Percentiles rank a stretch among this genome's conserved stretches.
phyloP scores from a whole-genome alignment of 2,797 vertebrate genomes.

The Coluber constrictor region DNA sequence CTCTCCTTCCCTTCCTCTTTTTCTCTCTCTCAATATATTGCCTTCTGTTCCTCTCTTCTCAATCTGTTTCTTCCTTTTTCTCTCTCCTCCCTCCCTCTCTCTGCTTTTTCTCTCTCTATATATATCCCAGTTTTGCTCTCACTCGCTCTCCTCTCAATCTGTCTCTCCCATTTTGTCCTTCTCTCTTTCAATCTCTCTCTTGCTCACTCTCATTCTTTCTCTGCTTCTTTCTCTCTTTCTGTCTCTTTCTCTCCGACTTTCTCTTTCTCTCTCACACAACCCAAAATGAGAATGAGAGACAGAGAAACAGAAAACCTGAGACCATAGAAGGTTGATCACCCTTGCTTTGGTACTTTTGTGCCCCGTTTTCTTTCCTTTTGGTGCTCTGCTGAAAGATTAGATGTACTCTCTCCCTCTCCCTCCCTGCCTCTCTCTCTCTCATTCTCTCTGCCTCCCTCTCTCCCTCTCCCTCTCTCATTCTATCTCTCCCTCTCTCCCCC shows the following conservation, averaged over 20 bases:
- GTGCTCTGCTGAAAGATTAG: background rate
- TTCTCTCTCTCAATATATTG: background rate
- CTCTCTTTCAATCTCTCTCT: background rate
- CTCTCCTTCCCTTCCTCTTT: no score
- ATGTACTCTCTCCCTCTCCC: background rate
- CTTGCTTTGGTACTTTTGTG: background rate
- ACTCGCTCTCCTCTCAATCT: background rate
- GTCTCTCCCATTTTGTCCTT: background rate
- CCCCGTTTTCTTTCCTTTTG: background rate
- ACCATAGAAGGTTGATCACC: background rate
- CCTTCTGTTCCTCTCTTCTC: background rate
- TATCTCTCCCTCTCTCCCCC: no score
- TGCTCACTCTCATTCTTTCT: background rate
- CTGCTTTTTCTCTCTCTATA: background rate
- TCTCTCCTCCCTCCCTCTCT: background rate
- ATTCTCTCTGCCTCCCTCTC: no score
- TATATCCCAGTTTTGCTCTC: background rate
- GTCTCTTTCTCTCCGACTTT: background rate
- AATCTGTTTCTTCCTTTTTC: background rate
- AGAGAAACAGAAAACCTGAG: background rate
- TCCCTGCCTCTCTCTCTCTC: no score
- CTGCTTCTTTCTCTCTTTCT: background rate
- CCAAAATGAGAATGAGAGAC: background rate
- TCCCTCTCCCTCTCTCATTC: fast-evolving
- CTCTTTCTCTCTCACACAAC: background rate